Base-by-base conservation (phyloP, 2,797 vertebrate genomes). In the Eidolon dupreanum region DNA sequence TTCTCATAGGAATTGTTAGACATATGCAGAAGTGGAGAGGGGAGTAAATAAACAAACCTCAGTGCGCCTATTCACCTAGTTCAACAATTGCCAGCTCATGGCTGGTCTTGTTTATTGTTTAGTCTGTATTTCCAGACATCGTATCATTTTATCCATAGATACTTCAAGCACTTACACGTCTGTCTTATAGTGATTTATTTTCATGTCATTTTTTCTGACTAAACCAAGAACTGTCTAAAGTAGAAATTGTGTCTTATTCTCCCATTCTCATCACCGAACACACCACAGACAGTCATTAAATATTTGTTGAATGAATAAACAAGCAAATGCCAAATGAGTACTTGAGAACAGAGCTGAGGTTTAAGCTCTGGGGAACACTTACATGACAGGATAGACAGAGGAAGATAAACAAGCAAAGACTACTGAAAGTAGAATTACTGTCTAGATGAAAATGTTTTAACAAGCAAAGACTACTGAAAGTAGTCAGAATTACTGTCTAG, bases 361-460 rank as follows among this genome's bases (percentile, higher is more conserved):
- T 94, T 93, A 88, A 78, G 12, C 28, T 73, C 33, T 81, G 28
- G 38, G 53, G 63, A 87, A 38, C 43, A 75, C 46, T 55, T 66
- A 66, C 1, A 61, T 0, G n/a, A 70, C 92, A 46, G 17, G 75
- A 36, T 51, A 84, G 9, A 86, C 15, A 65, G 20, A 73, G 38
- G 51, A 84, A 93, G 70, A 49, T 79, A 46, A 38, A 65, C 9
- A 71, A 84, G 49, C 19, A 87, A 65, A 88, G 28, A 51, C 19
- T 93, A 88, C 15, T 59, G 17, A 65, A 88, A 75, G 74, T 79
- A 70, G 63, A 89, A 83, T 92, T 93, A 77, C 26, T 70, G 16
- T 77, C 43, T 86, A 73, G 70, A 57, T 75, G 19, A 83, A 94
- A 96, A 89, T 88, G 26, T 90, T 78, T 86, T 86, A 59, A 51